Evolutionary conservation across 2,888 invertebrate genomes (phyloP), one percentile per base, ranked within the genome.

Genomic region (Habrosyne pyritoides): DNA sequence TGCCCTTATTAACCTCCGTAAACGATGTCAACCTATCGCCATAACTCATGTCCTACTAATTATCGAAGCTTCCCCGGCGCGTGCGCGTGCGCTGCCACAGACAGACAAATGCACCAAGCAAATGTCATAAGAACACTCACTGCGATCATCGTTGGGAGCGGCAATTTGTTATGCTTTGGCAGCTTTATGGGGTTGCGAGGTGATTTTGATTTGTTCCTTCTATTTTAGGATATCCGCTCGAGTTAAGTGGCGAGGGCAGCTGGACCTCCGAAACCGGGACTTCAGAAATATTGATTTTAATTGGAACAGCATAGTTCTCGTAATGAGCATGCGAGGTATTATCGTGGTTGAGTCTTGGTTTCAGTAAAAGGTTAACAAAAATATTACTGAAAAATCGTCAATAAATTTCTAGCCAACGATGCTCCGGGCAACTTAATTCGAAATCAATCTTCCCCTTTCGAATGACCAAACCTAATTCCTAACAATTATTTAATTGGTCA

Each of bases 1-100:
- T 85, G 87, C 80, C 88, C 88, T 83, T 81, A 81, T 89, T 89
- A 87, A 89, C 89, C 89, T 69, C 82, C 69, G 73, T 81, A 79
- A 84, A 75, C 72, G 77, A 65, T 74, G 82, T 76, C 79, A 73
- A 74, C 71, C 72, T 77, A 75, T 79, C 61, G 67, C 77, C 83
- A 86, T 89, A 81, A 86, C 75, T 90, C 89, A 87, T 71, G 75
- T 59, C 63, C 60, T 59, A 75, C 89, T 89, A 89, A 91, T 91
- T 89, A 85, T 83, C 81, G 80, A 73, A 79, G 75, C 54, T 33
- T 50, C 50, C 53, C 49, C 57, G 71, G 65, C 76, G 71, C 80
- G 77, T 66, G 65, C 76, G 71, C 80, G 77, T 66, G 79, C 73
- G 67, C 58, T 36, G 47, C 47, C 59, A 55, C 64, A 64, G 63